Evolutionary conservation across 1,140 invertebrate species (phyloP).

Genomic region (Pseudomyrmex pallidus): DNA sequence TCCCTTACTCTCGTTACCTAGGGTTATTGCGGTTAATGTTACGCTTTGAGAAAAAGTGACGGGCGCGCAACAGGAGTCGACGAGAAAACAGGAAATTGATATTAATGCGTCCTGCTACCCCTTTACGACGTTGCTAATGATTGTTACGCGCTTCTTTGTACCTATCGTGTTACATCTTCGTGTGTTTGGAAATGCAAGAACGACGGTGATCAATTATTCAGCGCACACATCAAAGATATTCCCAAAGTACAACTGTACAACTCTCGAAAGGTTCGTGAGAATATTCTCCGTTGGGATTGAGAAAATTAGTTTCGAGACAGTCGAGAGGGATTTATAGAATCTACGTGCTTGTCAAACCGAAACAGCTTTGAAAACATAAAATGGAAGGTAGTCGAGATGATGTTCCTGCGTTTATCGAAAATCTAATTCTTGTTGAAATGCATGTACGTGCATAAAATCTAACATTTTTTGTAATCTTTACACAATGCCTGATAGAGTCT

Average conservation of each 20-base stretch:
- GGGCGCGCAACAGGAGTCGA: not conserved
- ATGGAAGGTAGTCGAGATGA: too few relatives aligned
- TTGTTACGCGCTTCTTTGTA: conserved; percentile 12
- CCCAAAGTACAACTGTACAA: not conserved
- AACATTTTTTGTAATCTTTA: too few relatives aligned
- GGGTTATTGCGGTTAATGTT: conserved; percentile 41
- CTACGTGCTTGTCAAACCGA: not conserved
- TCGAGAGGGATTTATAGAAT: not conserved
- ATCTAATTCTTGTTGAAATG: too few relatives aligned
- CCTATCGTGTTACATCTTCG: not conserved
- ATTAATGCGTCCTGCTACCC: conserved; percentile 34
- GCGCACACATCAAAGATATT: conserved; percentile 4
- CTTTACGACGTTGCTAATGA: conserved; percentile 19
- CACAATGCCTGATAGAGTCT: too few relatives aligned
- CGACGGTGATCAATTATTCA: conserved; percentile 23
- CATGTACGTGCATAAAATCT: too few relatives aligned
- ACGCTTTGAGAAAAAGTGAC: conserved; percentile 31
- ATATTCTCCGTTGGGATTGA: not conserved
- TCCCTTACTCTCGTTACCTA: conserved; percentile 39
- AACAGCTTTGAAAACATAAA: too few relatives aligned
- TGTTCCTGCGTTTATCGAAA: too few relatives aligned
- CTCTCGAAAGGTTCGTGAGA: not conserved
- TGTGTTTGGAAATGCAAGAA: not conserved
- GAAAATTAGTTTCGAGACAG: not conserved
- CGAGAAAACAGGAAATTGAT: conserved; percentile 60